A percentile compares a stretch with the other conserved stretches of the same genome.
Evolutionary conservation across 2,113 vertebrate genomes (phyloP).

Genomic region (Amphilophus citrinellus): DNA sequence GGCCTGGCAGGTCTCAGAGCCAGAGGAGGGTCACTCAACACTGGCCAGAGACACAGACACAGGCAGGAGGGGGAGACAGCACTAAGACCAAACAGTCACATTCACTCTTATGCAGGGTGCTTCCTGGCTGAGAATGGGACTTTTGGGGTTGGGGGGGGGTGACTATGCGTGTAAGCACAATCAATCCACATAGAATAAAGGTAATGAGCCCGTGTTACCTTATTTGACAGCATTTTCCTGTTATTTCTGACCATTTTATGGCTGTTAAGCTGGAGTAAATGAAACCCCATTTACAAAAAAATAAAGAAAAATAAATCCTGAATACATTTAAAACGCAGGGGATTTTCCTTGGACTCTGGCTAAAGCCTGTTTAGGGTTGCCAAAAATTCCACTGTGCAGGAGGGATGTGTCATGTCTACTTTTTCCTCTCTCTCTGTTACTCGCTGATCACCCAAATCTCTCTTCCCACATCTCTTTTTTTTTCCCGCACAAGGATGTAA

Average conservation of each 20-base stretch:
- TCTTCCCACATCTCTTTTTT: slow-evolving; percentile 1
- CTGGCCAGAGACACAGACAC: slow-evolving; percentile 43
- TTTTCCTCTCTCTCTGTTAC: slow-evolving; percentile 50
- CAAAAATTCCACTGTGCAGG: slow-evolving; percentile 2
- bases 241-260: background rate
- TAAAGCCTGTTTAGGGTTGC: background rate
- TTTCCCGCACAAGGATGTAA: slow-evolving; percentile 3
- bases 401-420: slow-evolving; percentile 1
- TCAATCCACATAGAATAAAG: background rate
- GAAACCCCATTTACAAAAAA: background rate
- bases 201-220: background rate
- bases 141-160: background rate
- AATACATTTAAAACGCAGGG: background rate
- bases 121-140: background rate
- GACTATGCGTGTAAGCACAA: background rate
- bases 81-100: slow-evolving; percentile 12
- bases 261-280: background rate
- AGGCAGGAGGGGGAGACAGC: slow-evolving; percentile 36
- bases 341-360: background rate
- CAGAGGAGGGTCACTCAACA: slow-evolving; percentile 57
- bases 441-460: slow-evolving; percentile 2
- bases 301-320: background rate
- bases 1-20: slow-evolving; percentile 68
- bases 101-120: background rate
- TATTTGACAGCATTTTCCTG: background rate